These are phyloP conservation scores for Amblyjoppa fuscipennis DNA, from an alignment of 2,888 invertebrate species.

Conservation along the genomic window DNA sequence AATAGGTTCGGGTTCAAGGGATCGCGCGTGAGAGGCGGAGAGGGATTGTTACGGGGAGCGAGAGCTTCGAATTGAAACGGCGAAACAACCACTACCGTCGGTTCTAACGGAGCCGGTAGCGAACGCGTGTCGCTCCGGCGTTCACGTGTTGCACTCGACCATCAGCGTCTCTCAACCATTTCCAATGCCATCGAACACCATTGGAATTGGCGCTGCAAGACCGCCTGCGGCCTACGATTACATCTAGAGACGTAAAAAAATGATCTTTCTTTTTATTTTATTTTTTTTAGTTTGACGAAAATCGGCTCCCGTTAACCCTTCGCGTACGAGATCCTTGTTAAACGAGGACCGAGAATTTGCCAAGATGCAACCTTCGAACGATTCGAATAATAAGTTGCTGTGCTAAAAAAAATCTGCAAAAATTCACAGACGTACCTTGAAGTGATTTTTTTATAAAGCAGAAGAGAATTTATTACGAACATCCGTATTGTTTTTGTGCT, in stretches of 20 bases:
- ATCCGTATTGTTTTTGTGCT: too few relatives aligned
- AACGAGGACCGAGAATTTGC: too few relatives aligned
- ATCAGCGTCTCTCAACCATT: conserved; percentile 46
- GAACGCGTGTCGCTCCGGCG: conserved; percentile 13
- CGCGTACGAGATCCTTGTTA: too few relatives aligned
- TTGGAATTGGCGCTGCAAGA: background rate
- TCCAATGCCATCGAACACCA: background rate
- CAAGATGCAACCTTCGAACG: too few relatives aligned
- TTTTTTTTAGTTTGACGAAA: background rate
- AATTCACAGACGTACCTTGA: too few relatives aligned
- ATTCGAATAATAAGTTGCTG: too few relatives aligned
- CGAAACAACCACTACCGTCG: conserved; percentile 14
- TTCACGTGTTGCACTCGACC: conserved; percentile 55
- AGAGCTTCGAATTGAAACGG: conserved; percentile 29
- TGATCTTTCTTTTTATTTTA: background rate
- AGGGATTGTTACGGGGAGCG: background rate
- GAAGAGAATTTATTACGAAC: too few relatives aligned
- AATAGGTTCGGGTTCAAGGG: conserved; percentile 9
- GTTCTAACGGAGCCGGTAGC: conserved; percentile 13
- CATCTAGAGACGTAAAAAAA: conserved; percentile 1
- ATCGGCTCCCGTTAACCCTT: too few relatives aligned
- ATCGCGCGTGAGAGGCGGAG: background rate
- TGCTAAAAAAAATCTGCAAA: too few relatives aligned
- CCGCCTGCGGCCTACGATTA: conserved; percentile 18
- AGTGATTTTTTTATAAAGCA: too few relatives aligned